Percentiles rank a stretch among this genome's conserved stretches.
These are phyloP conservation scores for Troglohyphantes excavatus DNA, from an alignment of 2,888 invertebrate species.

Conservation along the genomic window DNA sequence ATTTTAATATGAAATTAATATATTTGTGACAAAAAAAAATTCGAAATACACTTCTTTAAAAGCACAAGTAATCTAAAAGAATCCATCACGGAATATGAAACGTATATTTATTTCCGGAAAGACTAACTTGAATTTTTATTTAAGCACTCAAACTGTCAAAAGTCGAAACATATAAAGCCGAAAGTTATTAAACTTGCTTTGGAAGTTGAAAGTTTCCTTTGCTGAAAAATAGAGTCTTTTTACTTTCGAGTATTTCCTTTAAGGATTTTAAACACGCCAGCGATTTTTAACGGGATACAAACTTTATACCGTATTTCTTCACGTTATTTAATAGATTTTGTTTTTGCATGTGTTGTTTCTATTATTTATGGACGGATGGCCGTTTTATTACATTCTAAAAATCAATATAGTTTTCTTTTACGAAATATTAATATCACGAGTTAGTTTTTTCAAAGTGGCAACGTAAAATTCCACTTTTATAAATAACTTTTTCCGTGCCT, in stretches of 20 bases:
- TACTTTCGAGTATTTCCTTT: background rate
- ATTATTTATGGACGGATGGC: background rate
- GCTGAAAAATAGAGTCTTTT: background rate
- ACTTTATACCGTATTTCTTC: background rate
- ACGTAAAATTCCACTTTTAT: no score
- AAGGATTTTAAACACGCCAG: slow-evolving; percentile 25
- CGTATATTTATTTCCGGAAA: background rate
- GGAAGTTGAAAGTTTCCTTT: slow-evolving; percentile 8
- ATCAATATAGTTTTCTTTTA: no score
- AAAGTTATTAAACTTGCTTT: slow-evolving; percentile 40
- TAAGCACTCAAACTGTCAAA: slow-evolving; percentile 54
- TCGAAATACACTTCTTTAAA: no score
- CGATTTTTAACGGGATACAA: background rate
- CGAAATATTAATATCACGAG: no score
- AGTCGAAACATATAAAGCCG: slow-evolving; percentile 32
- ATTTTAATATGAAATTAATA: no score
- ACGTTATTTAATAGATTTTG: background rate
- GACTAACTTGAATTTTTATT: slow-evolving; percentile 19
- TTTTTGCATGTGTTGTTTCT: background rate
- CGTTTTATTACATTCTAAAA: no score
- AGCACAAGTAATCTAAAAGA: no score
- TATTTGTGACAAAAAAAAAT: no score
- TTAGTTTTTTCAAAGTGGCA: no score
- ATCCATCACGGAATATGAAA: no score
- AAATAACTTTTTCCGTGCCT: no score